Evolutionary conservation across 2,888 invertebrate genomes (phyloP).

Genomic region (Anoncus sp.): DNA sequence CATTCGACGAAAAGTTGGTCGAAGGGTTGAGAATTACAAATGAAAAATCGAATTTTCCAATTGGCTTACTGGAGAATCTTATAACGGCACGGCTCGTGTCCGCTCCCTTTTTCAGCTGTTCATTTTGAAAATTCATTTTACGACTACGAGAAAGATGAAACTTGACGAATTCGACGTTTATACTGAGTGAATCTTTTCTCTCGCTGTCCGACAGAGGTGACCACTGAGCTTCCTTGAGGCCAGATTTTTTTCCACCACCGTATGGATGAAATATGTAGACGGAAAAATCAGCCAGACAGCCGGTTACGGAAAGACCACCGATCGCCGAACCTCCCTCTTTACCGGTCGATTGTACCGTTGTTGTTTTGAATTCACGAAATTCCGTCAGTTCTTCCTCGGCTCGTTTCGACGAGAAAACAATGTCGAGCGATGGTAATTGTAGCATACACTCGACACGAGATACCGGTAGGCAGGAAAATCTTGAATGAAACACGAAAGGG

Average conservation of each 20-base stretch:
- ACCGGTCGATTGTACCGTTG: constrained; percentile 60
- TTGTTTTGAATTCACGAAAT: constrained; percentile 82
- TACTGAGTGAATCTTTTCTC: constrained; percentile 97
- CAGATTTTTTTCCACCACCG: constrained; percentile 94
- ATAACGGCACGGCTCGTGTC: constrained; percentile 95
- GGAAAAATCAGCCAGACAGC: constrained; percentile 98
- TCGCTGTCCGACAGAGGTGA: constrained; percentile 94
- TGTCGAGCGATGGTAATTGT: constrained; percentile 97
- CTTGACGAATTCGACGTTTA: constrained; percentile 98
- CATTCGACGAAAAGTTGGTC: neutral
- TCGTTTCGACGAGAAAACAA: constrained; percentile 97
- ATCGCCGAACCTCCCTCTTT: constrained; percentile 86
- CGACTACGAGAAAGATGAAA: constrained; percentile 96
- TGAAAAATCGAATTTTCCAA: neutral
- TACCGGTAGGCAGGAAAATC: constrained; percentile 98
- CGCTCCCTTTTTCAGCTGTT: constrained; percentile 82
- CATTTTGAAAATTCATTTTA: constrained; percentile 91
- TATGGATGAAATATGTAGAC: constrained; percentile 99
- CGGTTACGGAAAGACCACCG: constrained; percentile 97
- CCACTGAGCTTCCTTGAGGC: constrained; percentile 92
- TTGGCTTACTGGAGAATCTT: constrained; percentile 92
- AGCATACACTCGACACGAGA: constrained; percentile 98
- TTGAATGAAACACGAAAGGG: constrained; percentile 62
- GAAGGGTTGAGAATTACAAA: neutral
- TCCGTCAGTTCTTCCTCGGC: constrained; percentile 89